Evolutionary conservation across 2,888 invertebrate genomes (phyloP), one percentile per base, ranked within the genome.

Genomic region (Euplexia lucipara): DNA sequence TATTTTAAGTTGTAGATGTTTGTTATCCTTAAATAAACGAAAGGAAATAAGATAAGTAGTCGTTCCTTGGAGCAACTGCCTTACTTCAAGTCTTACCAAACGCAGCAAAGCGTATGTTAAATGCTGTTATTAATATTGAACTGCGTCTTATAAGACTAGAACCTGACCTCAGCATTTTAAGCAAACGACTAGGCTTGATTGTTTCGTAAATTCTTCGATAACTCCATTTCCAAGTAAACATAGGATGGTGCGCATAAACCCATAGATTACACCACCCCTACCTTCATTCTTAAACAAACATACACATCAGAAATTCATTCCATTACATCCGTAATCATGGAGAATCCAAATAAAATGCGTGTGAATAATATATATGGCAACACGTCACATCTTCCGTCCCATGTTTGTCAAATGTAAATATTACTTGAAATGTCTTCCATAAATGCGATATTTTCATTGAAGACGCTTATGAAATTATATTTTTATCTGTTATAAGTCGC

Each of bases 331-430:
- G 41, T 49, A 69, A 74, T 58, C 63, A 45, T 32, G 7, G 37
- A 34, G 42, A 69, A 58, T 63, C n/a, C 49, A 37, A 74, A 72
- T 75, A 75, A 73, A 73, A 70, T 41, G 34, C 49, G 37, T 22
- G 35, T 63, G 58, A 72, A 72, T 74, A 74, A 69, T 49, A 58
- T 49, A 58, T 54, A 74, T 58, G 18, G 22, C 34, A 18, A 30
- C 49, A 67, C 53, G 47, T 56, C 49, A 67, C 53, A 52, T 56
- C 52, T 48, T 16, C 1, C 42, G 39, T 49, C 22, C 37, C 20
- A n/a, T 30, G 58, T 70, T 73, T 75, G 64, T 52, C 58, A 64
- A 70, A 73, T 35, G 54, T 32, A 72, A 72, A 72, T 69, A 54
- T 63, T 18, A 45, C 20, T 39, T 16, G 20, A 52, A 59, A 70